A percentile compares a stretch with the other conserved stretches of the same genome.
phyloP scores from a whole-genome alignment of 2,888 invertebrate species.

The Dynastes hyllus region DNA sequence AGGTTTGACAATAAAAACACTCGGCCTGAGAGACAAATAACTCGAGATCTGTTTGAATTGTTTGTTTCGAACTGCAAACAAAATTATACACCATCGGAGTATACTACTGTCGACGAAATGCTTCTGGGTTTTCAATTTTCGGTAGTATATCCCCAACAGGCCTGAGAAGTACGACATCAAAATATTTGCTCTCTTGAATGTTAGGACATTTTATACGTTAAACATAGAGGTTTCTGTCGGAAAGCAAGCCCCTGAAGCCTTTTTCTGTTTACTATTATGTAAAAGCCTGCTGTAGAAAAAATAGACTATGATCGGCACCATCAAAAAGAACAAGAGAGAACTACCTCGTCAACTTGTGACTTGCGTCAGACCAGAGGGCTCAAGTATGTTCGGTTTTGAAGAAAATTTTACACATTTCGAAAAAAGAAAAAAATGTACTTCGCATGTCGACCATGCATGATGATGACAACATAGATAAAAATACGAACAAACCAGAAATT shows the following conservation, averaged over 20 bases:
- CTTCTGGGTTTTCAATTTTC: background rate
- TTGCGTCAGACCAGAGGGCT: constrained; percentile 31
- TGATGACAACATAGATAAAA: constrained; percentile 41
- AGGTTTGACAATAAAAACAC: background rate
- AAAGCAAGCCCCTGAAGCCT: too few species aligned
- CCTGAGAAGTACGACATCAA: constrained; percentile 42
- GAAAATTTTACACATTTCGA: constrained; percentile 34
- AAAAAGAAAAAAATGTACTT: constrained; percentile 36
- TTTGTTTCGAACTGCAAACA: background rate
- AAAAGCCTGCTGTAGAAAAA: too few species aligned
- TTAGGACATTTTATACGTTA: background rate
- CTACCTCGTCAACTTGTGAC: constrained; percentile 14
- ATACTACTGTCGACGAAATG: too few species aligned
- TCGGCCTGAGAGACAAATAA: background rate
- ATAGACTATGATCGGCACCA: too few species aligned
- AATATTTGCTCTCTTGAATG: constrained; percentile 42
- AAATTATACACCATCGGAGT: background rate
- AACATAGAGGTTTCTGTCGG: too few species aligned
- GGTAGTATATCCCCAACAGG: constrained; percentile 39
- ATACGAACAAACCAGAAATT: constrained; percentile 45
- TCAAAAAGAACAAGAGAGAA: constrained; percentile 41
- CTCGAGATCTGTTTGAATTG: background rate
- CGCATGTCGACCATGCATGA: constrained; percentile 38
- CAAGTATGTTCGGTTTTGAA: constrained; percentile 47
- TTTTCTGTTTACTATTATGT: too few species aligned